Conservation (phyloP, 2,113 vertebrate species). For the Galbula dea region DNA sequence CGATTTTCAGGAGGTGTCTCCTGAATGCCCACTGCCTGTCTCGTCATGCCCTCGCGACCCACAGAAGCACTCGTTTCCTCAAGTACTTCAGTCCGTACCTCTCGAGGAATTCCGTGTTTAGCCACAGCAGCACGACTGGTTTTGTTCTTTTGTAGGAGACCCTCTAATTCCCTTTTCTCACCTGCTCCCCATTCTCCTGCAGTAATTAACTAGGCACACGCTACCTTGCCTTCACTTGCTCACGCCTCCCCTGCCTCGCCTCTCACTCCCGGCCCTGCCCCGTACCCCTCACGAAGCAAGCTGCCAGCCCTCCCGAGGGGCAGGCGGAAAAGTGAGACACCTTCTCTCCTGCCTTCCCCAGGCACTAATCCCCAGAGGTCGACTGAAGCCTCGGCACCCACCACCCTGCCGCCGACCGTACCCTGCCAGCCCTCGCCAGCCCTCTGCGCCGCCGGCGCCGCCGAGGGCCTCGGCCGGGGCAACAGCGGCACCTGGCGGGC, state of each 20-base stretch:
- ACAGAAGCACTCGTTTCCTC: background rate
- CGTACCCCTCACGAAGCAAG: background rate
- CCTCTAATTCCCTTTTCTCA: background rate
- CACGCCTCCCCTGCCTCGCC: accelerated
- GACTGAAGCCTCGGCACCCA: accelerated
- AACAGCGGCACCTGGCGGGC: slow-evolving; percentile 48
- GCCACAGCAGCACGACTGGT: background rate
- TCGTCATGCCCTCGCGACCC: background rate
- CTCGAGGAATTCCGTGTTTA: too few relatives aligned
- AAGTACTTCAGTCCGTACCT: background rate
- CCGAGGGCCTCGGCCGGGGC: background rate
- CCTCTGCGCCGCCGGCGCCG: background rate
- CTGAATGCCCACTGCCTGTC: background rate
- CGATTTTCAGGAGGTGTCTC: background rate
- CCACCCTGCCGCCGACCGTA: background rate
- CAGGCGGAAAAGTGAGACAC: background rate
- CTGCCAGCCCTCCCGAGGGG: background rate
- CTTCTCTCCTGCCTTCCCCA: too few relatives aligned
- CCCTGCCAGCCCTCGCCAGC: background rate
- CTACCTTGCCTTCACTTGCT: background rate
- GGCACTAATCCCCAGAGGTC: accelerated
- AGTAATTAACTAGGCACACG: accelerated
- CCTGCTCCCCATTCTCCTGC: background rate
- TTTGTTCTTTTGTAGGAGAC: background rate
- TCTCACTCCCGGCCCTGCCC: accelerated